A percentile compares a stretch with the other conserved stretches of the same genome.
phyloP scores from a whole-genome alignment of 2,888 invertebrate species.

The Lithosia quadra region DNA sequence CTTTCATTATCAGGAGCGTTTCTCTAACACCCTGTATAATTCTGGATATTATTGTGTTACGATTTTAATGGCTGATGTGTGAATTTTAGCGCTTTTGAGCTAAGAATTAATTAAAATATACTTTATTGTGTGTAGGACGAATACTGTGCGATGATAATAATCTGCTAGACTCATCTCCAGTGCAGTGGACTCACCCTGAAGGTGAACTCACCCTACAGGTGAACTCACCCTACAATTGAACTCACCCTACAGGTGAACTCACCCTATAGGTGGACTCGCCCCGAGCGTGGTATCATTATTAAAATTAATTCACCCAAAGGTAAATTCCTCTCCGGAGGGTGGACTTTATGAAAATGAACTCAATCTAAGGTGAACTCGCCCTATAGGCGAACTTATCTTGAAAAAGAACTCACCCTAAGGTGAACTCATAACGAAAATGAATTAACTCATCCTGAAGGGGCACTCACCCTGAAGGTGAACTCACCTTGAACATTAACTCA shows the following conservation, averaged over 20 bases:
- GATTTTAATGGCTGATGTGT: neutral
- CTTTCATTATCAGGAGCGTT: too few relatives aligned
- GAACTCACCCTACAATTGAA: too few relatives aligned
- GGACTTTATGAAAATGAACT: neutral
- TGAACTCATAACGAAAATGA: too few relatives aligned
- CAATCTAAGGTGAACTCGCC: neutral
- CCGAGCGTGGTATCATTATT: neutral
- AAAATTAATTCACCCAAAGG: neutral
- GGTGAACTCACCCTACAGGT: too few relatives aligned
- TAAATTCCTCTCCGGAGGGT: too few relatives aligned
- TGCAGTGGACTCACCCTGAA: neutral
- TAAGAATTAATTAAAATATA: constrained; percentile 4
- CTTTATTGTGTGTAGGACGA: constrained; percentile 1
- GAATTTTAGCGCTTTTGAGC: neutral
- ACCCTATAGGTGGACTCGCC: too few relatives aligned
- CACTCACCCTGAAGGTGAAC: neutral
- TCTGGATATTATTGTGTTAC: neutral
- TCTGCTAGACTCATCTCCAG: neutral
- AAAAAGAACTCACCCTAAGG: too few relatives aligned
- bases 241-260: neutral
- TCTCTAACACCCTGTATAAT: too few relatives aligned
- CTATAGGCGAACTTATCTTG: neutral
- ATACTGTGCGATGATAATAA: constrained; percentile 6
- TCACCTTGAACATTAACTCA: neutral
- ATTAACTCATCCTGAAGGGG: neutral